Evolutionary conservation across 2,797 vertebrate genomes (phyloP).

Genomic region (Malurus leucopterus): DNA sequence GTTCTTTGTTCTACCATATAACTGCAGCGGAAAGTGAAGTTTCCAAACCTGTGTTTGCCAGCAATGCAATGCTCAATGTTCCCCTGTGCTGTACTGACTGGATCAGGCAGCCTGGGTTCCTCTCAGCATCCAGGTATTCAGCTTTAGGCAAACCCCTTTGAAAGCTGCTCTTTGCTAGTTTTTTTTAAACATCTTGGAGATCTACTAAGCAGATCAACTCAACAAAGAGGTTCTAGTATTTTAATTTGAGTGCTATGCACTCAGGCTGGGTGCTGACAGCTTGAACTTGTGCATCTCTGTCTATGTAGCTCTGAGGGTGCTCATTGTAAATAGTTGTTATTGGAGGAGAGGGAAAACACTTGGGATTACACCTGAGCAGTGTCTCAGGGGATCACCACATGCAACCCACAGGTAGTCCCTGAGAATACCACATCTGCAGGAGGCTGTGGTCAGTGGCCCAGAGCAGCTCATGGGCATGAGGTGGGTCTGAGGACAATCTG

Average conservation of each 20-base stretch:
- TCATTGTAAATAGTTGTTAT: not conserved
- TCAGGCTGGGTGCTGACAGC: not conserved
- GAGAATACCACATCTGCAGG: not conserved
- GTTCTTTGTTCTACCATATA: not conserved
- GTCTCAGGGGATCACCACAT: not conserved
- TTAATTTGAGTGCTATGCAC: not conserved
- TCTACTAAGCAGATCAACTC: not conserved
- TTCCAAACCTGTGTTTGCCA: not conserved
- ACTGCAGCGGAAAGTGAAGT: not conserved
- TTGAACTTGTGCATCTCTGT: not conserved
- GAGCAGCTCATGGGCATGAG: not conserved
- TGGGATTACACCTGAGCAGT: not conserved
- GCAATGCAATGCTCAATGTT: accelerated
- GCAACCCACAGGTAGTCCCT: not conserved
- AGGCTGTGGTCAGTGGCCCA: not conserved
- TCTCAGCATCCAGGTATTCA: not conserved
- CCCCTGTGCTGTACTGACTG: not conserved
- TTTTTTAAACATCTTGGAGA: not conserved
- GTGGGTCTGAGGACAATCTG: not conserved
- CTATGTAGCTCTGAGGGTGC: not conserved
- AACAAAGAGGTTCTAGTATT: not conserved
- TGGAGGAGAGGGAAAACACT: not conserved
- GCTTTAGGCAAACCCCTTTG: not conserved
- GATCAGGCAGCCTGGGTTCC: not conserved
- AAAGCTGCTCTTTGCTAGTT: not conserved